These are phyloP conservation scores for Lypha dubia DNA, from an alignment of 2,888 invertebrate genomes.

Conservation along the genomic window DNA sequence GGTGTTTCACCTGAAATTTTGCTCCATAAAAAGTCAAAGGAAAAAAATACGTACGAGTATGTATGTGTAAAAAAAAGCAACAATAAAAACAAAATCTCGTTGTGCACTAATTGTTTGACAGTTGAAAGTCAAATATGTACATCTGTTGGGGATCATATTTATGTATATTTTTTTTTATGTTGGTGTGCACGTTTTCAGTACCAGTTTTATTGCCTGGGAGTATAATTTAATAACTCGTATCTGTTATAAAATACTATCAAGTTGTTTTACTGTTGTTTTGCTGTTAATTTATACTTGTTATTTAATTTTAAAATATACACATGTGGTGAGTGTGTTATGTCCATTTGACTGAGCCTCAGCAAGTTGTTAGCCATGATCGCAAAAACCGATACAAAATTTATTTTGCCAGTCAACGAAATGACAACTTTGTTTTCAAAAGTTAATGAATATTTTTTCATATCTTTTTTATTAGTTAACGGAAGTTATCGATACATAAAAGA, in stretches of 20 bases:
- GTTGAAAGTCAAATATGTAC: constrained; percentile 70
- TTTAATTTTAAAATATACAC: not conserved
- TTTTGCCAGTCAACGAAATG: not conserved
- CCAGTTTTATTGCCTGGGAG: constrained; percentile 34
- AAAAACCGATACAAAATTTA: constrained; percentile 1
- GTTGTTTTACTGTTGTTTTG: constrained; percentile 11
- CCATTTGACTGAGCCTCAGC: constrained; percentile 14
- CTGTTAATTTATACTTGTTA: not conserved
- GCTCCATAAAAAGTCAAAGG: not conserved
- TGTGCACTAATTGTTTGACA: constrained; percentile 71
- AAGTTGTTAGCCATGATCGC: constrained; percentile 65
- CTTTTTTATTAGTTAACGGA: not conserved
- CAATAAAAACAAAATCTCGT: constrained; percentile 43
- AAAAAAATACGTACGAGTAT: no score
- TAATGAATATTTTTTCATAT: not conserved
- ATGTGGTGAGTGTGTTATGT: not conserved
- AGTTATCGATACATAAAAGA: not conserved
- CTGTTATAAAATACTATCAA: constrained; percentile 13
- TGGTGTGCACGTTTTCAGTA: constrained; percentile 34
- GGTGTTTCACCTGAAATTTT: constrained; percentile 28
- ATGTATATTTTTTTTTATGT: constrained; percentile 29
- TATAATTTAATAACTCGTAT: constrained; percentile 43
- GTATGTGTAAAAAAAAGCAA: not conserved
- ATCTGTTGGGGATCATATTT: constrained; percentile 55
- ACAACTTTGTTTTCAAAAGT: not conserved